A percentile compares a stretch with the other conserved stretches of the same genome.
Evolutionary conservation across 2,888 invertebrate species (phyloP).

Genomic region (Eupeodes luniger): DNA sequence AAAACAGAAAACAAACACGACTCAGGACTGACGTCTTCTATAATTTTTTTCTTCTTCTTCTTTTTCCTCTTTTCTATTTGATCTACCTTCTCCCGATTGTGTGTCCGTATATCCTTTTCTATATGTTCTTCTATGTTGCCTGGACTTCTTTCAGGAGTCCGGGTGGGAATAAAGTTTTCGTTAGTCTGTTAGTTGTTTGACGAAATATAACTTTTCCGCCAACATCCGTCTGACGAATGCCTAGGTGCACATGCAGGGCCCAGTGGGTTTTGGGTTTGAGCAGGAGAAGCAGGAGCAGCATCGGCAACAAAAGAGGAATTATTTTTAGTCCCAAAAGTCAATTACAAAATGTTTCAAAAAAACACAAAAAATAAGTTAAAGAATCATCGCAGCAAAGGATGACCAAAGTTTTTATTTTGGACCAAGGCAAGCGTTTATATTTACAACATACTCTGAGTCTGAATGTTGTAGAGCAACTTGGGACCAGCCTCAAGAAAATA

Average conservation of each 20-base stretch:
- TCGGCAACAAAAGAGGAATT: conserved; percentile 36
- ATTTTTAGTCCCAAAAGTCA: conserved; percentile 28
- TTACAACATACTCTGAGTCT: not conserved
- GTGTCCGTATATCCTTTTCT: conserved; percentile 43
- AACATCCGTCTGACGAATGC: conserved; percentile 61
- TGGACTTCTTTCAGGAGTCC: conserved; percentile 43
- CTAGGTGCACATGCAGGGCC: conserved; percentile 65
- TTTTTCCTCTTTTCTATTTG: conserved; percentile 2
- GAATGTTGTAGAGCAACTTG: not conserved
- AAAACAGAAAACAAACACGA: conserved; percentile 75
- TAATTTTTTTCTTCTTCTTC: not conserved
- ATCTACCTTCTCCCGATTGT: conserved; percentile 27
- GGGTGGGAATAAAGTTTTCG: conserved; percentile 68
- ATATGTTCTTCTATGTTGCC: conserved; percentile 46
- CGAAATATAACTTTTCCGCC: conserved; percentile 74
- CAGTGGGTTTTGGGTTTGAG: conserved; percentile 34
- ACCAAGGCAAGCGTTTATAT: not conserved
- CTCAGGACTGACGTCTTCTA: not conserved
- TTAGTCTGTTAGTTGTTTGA: conserved; percentile 65
- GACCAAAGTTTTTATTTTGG: conserved; percentile 22
- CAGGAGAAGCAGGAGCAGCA: not conserved
- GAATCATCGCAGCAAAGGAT: conserved; percentile 13
- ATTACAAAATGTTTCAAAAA: conserved; percentile 5
- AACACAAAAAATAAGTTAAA: not conserved
- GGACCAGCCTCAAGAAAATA: not conserved